Evolutionary conservation across 2,888 invertebrate species (phyloP).

Genomic region (Conomelus anceps): DNA sequence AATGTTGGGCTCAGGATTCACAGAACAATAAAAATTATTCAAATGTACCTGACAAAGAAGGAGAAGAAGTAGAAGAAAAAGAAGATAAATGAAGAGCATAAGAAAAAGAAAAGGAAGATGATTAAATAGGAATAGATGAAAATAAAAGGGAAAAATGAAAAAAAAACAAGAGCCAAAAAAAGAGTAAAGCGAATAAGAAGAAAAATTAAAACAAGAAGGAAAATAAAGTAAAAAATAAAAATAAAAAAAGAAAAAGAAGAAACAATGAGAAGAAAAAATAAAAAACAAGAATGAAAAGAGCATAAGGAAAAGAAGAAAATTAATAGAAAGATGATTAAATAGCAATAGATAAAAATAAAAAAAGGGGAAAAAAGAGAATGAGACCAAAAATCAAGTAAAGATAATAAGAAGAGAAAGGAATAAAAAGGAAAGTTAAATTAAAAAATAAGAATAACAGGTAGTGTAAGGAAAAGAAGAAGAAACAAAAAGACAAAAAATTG

Average conservation of each 20-base stretch:
- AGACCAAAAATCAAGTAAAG: too few relatives aligned
- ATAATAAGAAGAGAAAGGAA: too few relatives aligned
- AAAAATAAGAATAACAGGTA: too few relatives aligned
- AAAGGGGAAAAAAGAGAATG: too few relatives aligned
- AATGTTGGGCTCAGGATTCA: too few relatives aligned
- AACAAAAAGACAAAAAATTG: too few relatives aligned
- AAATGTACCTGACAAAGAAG: not conserved
- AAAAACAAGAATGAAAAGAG: not conserved
- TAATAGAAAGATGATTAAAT: not conserved
- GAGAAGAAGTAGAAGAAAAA: not conserved
- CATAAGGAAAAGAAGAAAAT: not conserved
- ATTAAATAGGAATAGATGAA: not conserved
- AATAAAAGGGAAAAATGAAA: not conserved
- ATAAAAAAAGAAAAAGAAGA: not conserved
- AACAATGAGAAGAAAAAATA: too few relatives aligned
- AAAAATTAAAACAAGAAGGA: not conserved
- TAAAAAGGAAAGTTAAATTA: too few relatives aligned
- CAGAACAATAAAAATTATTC: too few relatives aligned
- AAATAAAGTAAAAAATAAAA: not conserved
- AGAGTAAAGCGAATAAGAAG: not conserved
- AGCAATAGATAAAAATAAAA: not conserved
- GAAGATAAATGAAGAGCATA: not conserved
- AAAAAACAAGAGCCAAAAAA: too few relatives aligned
- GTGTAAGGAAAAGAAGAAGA: too few relatives aligned
- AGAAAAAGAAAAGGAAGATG: not conserved